Evolutionary conservation across 2,797 vertebrate species (phyloP).

Genomic region (Hyperoplus immaculatus): DNA sequence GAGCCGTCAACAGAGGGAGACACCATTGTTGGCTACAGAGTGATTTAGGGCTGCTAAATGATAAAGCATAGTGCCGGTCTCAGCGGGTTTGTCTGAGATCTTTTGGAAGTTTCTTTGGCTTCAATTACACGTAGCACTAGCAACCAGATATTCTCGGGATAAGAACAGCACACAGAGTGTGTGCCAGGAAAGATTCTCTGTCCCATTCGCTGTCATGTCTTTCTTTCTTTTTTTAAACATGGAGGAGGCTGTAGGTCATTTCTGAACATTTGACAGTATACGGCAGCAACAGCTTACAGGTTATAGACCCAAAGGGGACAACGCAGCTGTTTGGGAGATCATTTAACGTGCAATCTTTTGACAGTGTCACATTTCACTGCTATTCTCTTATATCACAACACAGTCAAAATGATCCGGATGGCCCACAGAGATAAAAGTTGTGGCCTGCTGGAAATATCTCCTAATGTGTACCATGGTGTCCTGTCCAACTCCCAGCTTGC

Average conservation of each 20-base stretch:
- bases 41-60: conserved; percentile 80
- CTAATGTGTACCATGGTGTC: conserved; percentile 52
- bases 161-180: conserved; percentile 76
- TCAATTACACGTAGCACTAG: conserved; percentile 85
- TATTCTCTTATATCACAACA: conserved; percentile 51
- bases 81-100: conserved; percentile 82
- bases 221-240: conserved; percentile 60
- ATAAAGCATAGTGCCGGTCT: conserved; percentile 69
- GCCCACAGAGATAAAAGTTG: conserved; percentile 60
- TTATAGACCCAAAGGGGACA: conserved; percentile 47
- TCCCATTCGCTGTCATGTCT: conserved; percentile 74
- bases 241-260: conserved; percentile 53
- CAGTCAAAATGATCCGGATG: conserved; percentile 55
- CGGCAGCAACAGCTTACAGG: conserved; percentile 37
- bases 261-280: conserved; percentile 67
- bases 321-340: conserved; percentile 26
- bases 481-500: conserved; percentile 41
- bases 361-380: conserved; percentile 60
- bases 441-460: conserved; percentile 50
- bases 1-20: conserved; percentile 34
- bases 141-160: conserved; percentile 84
- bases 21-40: conserved; percentile 33
- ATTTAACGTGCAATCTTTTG: conserved; percentile 44
- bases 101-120: conserved; percentile 85
- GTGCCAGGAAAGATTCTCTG: conserved; percentile 76